Conservation (phyloP, 2,113 vertebrate genomes). For the Percina caprodes region DNA sequence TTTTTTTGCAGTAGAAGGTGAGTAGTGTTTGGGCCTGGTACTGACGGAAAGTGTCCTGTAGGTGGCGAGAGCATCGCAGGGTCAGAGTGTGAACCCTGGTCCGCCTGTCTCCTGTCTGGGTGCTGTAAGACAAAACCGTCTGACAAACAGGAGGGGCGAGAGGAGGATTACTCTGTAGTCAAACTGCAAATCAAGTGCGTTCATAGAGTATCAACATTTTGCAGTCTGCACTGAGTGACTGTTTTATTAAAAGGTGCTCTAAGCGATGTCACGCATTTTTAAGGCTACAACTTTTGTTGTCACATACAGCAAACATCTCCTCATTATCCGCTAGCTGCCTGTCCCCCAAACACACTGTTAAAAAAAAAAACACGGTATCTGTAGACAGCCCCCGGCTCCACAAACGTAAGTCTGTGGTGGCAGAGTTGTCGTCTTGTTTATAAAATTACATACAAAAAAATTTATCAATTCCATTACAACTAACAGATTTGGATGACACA, state of each 20-base stretch:
- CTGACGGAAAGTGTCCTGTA: constrained; percentile 82
- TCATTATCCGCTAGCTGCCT: too few relatives aligned
- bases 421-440: not conserved
- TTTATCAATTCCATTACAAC: not conserved
- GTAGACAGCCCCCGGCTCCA: too few relatives aligned
- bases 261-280: too few relatives aligned
- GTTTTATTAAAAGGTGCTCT: not conserved
- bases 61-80: constrained; percentile 77
- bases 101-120: constrained; percentile 70
- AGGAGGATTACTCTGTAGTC: not conserved
- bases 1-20: constrained; percentile 85
- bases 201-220: not conserved
- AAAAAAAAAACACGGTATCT: too few relatives aligned
- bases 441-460: not conserved
- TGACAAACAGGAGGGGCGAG: constrained; percentile 37
- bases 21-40: constrained; percentile 85
- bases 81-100: constrained; percentile 81
- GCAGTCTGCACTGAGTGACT: not conserved
- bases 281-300: too few relatives aligned
- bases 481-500: not conserved
- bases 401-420: too few relatives aligned
- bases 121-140: constrained; percentile 80
- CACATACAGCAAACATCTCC: too few relatives aligned
- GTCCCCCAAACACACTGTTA: too few relatives aligned
- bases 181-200: not conserved